A percentile compares a stretch with the other conserved stretches of the same genome.
These are phyloP conservation scores for Anoura caudifer DNA, from an alignment of 2,113 vertebrate genomes.

Conservation along the genomic window DNA sequence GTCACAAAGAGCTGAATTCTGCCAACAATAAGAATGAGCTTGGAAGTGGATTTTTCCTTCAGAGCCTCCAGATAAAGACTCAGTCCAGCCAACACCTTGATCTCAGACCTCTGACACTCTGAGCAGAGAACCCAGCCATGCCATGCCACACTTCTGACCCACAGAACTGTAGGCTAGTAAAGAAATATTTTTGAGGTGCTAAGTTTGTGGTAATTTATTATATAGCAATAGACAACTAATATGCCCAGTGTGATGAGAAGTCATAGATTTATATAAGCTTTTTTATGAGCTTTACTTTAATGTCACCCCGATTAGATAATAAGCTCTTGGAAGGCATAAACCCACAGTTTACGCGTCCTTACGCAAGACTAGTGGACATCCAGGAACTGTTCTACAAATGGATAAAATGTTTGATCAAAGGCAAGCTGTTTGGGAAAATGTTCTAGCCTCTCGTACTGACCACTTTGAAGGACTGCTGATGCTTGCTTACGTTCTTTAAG, in stretches of 20 bases:
- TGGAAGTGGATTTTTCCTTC: neutral
- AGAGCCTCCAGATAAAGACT: constrained; percentile 16
- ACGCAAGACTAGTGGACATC: neutral
- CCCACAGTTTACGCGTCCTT: neutral
- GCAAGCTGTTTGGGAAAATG: neutral
- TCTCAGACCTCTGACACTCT: neutral
- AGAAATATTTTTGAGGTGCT: neutral
- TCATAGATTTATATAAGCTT: neutral
- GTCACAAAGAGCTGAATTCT: neutral
- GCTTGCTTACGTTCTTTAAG: neutral
- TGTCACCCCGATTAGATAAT: neutral
- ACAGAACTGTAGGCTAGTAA: neutral
- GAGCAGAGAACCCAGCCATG: neutral
- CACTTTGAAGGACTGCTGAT: neutral
- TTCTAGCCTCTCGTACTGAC: neutral
- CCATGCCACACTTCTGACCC: neutral
- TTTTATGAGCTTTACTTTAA: neutral
- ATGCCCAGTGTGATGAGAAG: neutral
- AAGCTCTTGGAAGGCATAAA: neutral
- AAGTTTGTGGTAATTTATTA: neutral
- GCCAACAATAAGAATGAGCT: neutral
- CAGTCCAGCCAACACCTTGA: neutral
- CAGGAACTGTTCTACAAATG: neutral
- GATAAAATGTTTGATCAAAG: neutral
- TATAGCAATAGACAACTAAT: neutral